phyloP scores from a whole-genome alignment of 2,113 vertebrate genomes.

The Dromaius novaehollandiae region DNA sequence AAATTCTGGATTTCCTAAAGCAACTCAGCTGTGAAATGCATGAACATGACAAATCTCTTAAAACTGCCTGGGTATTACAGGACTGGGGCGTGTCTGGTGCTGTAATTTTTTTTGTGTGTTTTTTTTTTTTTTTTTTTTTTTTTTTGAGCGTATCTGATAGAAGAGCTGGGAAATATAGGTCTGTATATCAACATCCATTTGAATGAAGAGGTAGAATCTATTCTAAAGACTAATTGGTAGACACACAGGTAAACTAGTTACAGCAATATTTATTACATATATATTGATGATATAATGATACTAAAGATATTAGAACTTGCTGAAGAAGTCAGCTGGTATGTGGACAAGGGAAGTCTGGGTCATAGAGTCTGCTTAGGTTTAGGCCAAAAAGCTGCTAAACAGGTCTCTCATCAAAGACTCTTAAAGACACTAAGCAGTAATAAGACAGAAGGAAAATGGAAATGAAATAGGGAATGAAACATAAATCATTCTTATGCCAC shows the following conservation, averaged over 20 bases:
- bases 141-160: not conserved
- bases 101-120: not conserved
- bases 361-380: not conserved
- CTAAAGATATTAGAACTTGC: not conserved
- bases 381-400: fast-evolving
- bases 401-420: fast-evolving
- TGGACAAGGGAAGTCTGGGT: not conserved
- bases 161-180: not conserved
- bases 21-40: not conserved
- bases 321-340: not conserved
- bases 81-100: fast-evolving
- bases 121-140: too few relatives aligned
- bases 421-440: not conserved
- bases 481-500: not conserved
- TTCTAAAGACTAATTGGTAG: not conserved
- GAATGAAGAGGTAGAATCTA: not conserved
- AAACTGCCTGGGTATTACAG: not conserved
- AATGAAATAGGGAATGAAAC: not conserved
- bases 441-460: not conserved
- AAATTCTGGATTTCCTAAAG: not conserved
- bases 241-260: not conserved
- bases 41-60: not conserved
- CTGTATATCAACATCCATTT: not conserved
- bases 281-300: not conserved
- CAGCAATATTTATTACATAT: not conserved